Evolutionary conservation across 2,888 invertebrate genomes (phyloP).

Genomic region (Meandrusa payeni): DNA sequence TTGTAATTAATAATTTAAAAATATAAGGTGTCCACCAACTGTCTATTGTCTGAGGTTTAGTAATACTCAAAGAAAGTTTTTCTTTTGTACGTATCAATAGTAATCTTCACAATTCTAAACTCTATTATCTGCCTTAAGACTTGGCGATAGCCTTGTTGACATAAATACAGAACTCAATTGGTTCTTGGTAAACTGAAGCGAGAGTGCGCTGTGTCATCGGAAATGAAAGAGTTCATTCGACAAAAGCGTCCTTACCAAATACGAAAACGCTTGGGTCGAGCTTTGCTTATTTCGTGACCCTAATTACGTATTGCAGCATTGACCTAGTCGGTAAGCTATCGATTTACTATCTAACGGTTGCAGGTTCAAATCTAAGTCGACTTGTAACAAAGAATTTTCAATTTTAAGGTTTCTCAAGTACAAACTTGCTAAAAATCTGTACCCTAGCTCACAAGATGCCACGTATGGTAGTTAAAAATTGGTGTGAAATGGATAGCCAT

Average conservation of each 20-base stretch:
- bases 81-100: constrained; percentile 15
- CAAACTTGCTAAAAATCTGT: too few species aligned
- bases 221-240: constrained; percentile 13
- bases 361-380: too few species aligned
- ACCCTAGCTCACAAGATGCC: too few species aligned
- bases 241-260: constrained; percentile 13
- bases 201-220: constrained; percentile 15
- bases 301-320: too few species aligned
- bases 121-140: constrained; percentile 18
- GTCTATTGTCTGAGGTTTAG: neutral
- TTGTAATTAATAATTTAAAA: too few species aligned
- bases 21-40: too few species aligned
- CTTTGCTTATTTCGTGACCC: neutral
- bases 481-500: too few species aligned
- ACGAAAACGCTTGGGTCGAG: constrained; percentile 1
- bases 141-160: constrained; percentile 21
- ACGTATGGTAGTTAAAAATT: too few species aligned
- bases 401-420: too few species aligned
- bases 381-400: too few species aligned
- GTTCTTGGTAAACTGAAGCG: constrained; percentile 3
- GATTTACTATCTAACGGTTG: too few species aligned
- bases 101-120: constrained; percentile 8
- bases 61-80: constrained; percentile 5
- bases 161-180: constrained; percentile 19
- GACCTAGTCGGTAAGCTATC: too few species aligned